Conservation (phyloP, 2,113 vertebrate species). For the Osmerus mordax region DNA sequence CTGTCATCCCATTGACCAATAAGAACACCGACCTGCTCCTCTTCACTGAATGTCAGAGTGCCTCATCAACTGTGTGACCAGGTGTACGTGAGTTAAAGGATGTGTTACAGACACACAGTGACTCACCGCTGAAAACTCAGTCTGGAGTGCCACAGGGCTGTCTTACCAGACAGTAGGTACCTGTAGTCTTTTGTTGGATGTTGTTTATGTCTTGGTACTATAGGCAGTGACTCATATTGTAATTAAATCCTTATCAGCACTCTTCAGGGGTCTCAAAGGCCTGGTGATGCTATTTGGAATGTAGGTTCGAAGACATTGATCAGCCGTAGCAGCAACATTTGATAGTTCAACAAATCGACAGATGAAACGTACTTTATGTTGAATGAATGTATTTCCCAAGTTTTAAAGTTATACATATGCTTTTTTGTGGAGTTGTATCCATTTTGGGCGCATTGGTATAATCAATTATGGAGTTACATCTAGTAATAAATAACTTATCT, state of each 20-base stretch:
- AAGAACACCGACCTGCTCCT: neutral
- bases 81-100: slow-evolving; percentile 31
- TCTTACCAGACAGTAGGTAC: neutral
- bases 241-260: neutral
- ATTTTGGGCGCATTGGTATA: neutral
- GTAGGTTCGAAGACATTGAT: no score
- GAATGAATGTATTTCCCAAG: no score
- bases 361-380: no score
- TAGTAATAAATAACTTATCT: slow-evolving; percentile 2
- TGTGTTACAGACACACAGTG: slow-evolving; percentile 45
- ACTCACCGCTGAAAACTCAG: slow-evolving; percentile 52
- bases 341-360: no score
- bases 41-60: slow-evolving; percentile 8
- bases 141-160: slow-evolving; percentile 39
- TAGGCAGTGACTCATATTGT: neutral
- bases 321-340: no score
- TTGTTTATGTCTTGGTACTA: neutral
- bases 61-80: neutral
- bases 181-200: neutral
- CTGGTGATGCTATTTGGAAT: no score
- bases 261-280: no score
- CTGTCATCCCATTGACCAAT: neutral
- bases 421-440: neutral
- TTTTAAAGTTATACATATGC: neutral
- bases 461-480: neutral